Evolutionary conservation across 2,113 vertebrate species (phyloP).

Genomic region (Stictonetta naevosa): DNA sequence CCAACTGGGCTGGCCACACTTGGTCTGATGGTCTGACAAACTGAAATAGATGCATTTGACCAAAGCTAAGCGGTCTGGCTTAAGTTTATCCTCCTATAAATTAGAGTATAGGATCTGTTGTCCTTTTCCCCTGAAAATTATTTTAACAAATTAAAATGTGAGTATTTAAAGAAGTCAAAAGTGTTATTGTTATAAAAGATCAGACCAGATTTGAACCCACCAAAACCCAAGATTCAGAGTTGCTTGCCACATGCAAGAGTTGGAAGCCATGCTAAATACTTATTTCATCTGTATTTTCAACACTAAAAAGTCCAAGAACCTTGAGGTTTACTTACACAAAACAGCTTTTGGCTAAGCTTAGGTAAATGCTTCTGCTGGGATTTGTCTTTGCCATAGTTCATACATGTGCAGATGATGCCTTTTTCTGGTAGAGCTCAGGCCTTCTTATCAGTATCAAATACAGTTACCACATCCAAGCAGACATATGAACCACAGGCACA

Average conservation of each 20-base stretch:
- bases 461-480: neutral
- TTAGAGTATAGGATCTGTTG: neutral
- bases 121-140: neutral
- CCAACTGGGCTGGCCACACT: slow-evolving; percentile 75
- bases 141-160: neutral
- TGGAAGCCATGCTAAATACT: neutral
- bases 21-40: slow-evolving; percentile 78
- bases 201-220: neutral
- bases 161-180: neutral
- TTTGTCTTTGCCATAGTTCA: neutral
- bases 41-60: slow-evolving; percentile 79
- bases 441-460: neutral
- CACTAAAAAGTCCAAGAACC: neutral
- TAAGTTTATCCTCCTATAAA: slow-evolving; percentile 76
- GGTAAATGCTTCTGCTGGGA: neutral
- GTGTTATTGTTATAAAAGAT: neutral
- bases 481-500: neutral
- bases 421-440: neutral
- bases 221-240: neutral
- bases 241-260: neutral
- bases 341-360: neutral
- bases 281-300: neutral
- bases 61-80: slow-evolving; percentile 75
- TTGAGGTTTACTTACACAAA: neutral
- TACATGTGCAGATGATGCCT: neutral